A percentile compares a stretch with the other conserved stretches of the same genome.
phyloP scores from a whole-genome alignment of 2,888 invertebrate genomes.

The Drosophila merina region DNA sequence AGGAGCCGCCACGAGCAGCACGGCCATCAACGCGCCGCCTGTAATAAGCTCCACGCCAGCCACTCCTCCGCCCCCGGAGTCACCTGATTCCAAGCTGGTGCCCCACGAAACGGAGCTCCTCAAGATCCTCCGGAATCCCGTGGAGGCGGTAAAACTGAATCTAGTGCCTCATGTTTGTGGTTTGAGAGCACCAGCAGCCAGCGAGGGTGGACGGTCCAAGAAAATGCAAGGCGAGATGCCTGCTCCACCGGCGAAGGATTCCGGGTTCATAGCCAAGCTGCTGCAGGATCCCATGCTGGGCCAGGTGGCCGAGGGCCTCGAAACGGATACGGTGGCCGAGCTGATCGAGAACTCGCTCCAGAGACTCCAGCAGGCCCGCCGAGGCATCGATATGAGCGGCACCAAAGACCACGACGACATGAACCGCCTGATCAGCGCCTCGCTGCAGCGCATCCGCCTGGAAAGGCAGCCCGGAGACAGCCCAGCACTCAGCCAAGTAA shows the following conservation, averaged over 20 bases:
- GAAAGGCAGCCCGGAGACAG: slow-evolving; percentile 72
- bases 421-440: slow-evolving; percentile 83
- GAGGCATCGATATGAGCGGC: slow-evolving; percentile 81
- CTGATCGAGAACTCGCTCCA: slow-evolving; percentile 88
- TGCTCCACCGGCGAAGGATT: slow-evolving; percentile 18
- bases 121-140: slow-evolving; percentile 88
- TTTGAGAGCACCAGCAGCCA: slow-evolving; percentile 83
- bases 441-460: slow-evolving; percentile 82
- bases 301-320: slow-evolving; percentile 87
- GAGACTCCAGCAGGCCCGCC: slow-evolving; percentile 85
- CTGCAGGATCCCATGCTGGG: slow-evolving; percentile 88
- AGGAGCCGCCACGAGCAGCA: slow-evolving; percentile 53
- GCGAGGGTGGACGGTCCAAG: slow-evolving; percentile 78
- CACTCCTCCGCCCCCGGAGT: slow-evolving; percentile 24
- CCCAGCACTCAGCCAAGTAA: slow-evolving; percentile 38
- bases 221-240: slow-evolving; percentile 70
- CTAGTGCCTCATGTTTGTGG: slow-evolving; percentile 92
- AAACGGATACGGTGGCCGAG: slow-evolving; percentile 87
- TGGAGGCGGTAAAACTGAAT: slow-evolving; percentile 90
- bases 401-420: slow-evolving; percentile 84
- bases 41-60: slow-evolving; percentile 59
- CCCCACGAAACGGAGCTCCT: slow-evolving; percentile 85
- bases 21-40: slow-evolving; percentile 62
- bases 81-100: slow-evolving; percentile 49
- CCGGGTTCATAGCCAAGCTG: slow-evolving; percentile 86